phyloP scores from a whole-genome alignment of 1,140 invertebrate species.

The Sogatella furcifera region DNA sequence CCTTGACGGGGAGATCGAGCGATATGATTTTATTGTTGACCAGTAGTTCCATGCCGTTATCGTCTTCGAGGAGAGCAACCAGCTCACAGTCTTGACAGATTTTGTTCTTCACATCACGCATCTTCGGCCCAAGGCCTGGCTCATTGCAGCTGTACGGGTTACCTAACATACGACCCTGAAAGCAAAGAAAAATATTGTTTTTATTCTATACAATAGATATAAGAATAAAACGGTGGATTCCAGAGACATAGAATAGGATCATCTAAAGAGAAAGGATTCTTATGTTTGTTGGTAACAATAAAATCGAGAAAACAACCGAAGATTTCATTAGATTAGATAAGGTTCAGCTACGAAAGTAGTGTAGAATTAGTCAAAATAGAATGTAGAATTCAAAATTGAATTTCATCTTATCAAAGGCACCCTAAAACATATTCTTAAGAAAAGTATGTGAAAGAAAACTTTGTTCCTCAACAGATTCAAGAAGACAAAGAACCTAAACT shows the following conservation, averaged over 20 bases:
- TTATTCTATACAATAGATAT: too few relatives aligned
- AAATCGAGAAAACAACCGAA: not conserved
- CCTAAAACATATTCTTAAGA: too few relatives aligned
- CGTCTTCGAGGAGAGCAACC: conserved; percentile 90
- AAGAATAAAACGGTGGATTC: too few relatives aligned
- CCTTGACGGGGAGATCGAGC: conserved; percentile 88
- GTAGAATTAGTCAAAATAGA: too few relatives aligned
- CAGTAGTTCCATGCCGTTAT: conserved; percentile 97
- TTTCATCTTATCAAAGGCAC: too few relatives aligned
- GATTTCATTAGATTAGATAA: not conserved
- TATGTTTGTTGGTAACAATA: not conserved
- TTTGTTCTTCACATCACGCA: conserved; percentile 98
- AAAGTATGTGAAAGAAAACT: too few relatives aligned
- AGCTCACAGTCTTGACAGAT: conserved; percentile 96
- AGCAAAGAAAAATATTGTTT: conserved; percentile 16
- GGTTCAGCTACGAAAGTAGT: too few relatives aligned
- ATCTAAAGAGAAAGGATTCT: too few relatives aligned
- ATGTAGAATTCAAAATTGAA: too few relatives aligned
- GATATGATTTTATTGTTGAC: conserved; percentile 98
- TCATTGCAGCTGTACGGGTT: conserved; percentile 95
- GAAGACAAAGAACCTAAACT: too few relatives aligned
- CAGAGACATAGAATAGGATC: too few relatives aligned
- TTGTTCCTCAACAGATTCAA: too few relatives aligned
- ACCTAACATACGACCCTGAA: conserved; percentile 86
- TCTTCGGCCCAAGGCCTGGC: conserved; percentile 86